These are phyloP conservation scores for Pectinophora gossypiella DNA, from an alignment of 1,140 invertebrate genomes.

Conservation along the genomic window DNA sequence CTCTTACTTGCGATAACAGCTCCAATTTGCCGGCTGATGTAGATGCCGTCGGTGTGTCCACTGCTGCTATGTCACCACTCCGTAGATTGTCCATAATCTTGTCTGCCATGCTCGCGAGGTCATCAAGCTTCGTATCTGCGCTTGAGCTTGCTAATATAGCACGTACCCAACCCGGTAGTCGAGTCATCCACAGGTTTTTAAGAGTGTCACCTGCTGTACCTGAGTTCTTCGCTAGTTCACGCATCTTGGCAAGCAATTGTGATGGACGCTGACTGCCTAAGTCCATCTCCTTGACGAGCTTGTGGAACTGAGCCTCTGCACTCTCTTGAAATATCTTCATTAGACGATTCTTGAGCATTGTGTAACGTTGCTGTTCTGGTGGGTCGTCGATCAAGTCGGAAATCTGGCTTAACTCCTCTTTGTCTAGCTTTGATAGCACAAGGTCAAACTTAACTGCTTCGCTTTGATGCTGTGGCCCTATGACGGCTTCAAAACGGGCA, in stretches of 20 bases:
- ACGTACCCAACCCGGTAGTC: background rate
- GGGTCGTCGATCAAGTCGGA: background rate
- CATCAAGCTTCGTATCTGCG: background rate
- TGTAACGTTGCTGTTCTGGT: background rate
- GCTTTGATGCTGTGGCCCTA: background rate
- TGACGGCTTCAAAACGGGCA: background rate
- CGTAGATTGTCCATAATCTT: background rate
- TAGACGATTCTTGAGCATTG: background rate
- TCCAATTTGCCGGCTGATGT: background rate
- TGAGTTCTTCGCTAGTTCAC: background rate
- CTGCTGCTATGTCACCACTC: background rate
- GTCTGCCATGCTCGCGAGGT: background rate
- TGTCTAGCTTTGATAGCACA: background rate
- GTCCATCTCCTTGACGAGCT: constrained; percentile 1
- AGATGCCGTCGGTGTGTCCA: too few relatives aligned
- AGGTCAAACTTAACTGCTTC: background rate
- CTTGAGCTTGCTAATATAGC: background rate
- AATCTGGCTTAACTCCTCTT: background rate
- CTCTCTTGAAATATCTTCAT: background rate
- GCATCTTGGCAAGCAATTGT: background rate
- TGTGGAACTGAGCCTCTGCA: background rate
- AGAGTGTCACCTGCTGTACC: background rate
- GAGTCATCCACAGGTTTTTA: background rate
- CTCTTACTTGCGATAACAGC: background rate
- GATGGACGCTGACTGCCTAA: background rate